Base-by-base conservation (phyloP, 2,113 vertebrate species). In the Dasyurus viverrinus region DNA sequence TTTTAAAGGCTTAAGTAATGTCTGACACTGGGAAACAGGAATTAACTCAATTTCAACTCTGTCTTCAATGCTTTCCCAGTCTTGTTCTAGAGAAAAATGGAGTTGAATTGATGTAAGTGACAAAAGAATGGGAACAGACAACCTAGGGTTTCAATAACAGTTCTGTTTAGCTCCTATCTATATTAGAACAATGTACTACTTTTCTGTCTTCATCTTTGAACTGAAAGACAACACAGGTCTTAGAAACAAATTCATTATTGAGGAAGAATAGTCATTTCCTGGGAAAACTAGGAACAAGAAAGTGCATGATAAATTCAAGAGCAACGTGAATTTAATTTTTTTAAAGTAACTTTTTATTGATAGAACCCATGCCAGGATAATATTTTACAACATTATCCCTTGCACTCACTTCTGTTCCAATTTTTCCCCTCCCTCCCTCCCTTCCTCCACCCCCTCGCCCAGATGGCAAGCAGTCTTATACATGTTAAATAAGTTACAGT, bases 41-140 rank as follows among this genome's bases (percentile, higher is more conserved):
- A 95, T 97, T 97, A 96, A 97, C 84, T 25, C 95, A 96, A 95
- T 97, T 97, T 96, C 93, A 93, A 95, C 54, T 96, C 93, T 93
- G 89, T 91, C 93, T 97, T 95, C 94, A 90, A 94, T 96, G 91
- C 53, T 89, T 54, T 95, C 52, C 46, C n/a, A 94, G 90, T 92
- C 94, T 89, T 90, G 25, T 55, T 96, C 46, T 93, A 93, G 55
- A 96, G 93, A 94, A 91, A 97, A 96, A 97, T 91, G 50, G 97
- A 95, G 97, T 68, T 92, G 57, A 96, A 97, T 95, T 96, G 84
- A 92, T 90, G 2, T 93, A 96, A 97, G 96, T 95, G 95, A 93
- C 55, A 94, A 89, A 96, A 96, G 47, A 96, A 90, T 94, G 24
- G 92, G 97, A 98, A 95, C 60, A 97, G 93, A 95, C 89, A 12